phyloP scores from a whole-genome alignment of 1,140 invertebrate genomes.

The Hycleus cichorii region DNA sequence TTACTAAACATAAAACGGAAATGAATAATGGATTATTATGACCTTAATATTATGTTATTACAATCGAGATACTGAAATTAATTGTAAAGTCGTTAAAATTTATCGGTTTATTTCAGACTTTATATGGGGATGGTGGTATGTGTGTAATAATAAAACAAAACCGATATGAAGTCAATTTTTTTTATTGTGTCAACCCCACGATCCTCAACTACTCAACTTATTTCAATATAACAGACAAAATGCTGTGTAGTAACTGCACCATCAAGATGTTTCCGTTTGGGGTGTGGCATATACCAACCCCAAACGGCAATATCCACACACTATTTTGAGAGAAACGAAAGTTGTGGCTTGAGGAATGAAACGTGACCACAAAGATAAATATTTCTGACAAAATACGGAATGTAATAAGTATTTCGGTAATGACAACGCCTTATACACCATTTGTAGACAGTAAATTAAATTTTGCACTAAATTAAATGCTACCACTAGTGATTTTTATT shows the following conservation, averaged over 20 bases:
- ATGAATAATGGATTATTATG: too few relatives aligned
- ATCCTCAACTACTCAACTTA: too few relatives aligned
- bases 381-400: constrained; percentile 1
- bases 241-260: not conserved
- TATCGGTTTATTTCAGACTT: too few relatives aligned
- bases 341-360: constrained; percentile 1
- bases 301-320: constrained; percentile 1
- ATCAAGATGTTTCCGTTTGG: not conserved
- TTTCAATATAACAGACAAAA: not conserved
- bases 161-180: too few relatives aligned
- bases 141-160: too few relatives aligned
- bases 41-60: too few relatives aligned
- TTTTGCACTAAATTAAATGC: not conserved
- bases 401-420: constrained; percentile 3
- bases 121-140: too few relatives aligned
- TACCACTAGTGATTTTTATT: too few relatives aligned
- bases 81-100: too few relatives aligned
- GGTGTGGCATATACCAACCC: constrained; percentile 2
- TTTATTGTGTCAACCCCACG: too few relatives aligned
- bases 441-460: not conserved
- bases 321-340: not conserved
- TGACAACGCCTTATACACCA: not conserved
- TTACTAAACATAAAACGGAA: too few relatives aligned
- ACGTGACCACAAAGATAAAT: constrained; percentile 13
- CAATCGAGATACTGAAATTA: too few relatives aligned